Evolutionary conservation across 1,140 invertebrate genomes (phyloP).

Genomic region (Achatina immaculata): DNA sequence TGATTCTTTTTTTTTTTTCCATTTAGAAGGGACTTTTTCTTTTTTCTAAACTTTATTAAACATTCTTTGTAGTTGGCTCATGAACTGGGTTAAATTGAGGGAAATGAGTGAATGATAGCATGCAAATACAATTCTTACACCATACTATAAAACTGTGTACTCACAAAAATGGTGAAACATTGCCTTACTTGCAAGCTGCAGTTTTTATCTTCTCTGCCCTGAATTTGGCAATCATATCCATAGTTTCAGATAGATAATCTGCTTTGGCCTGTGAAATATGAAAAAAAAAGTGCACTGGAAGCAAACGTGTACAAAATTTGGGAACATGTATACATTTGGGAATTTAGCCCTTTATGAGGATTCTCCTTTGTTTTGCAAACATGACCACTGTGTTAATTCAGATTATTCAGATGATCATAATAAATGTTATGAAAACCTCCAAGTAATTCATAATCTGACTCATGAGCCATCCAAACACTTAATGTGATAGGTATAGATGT

Average conservation of each 20-base stretch:
- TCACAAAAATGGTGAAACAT: not conserved
- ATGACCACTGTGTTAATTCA: not conserved
- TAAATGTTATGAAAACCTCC: too few species aligned
- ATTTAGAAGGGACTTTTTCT: too few species aligned
- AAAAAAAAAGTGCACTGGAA: not conserved
- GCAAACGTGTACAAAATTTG: not conserved
- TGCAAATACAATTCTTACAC: not conserved
- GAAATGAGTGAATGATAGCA: not conserved
- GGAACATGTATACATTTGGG: not conserved
- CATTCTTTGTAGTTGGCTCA: too few species aligned
- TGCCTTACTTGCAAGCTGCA: slow-evolving; percentile 53
- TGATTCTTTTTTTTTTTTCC: not conserved
- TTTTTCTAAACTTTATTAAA: too few species aligned
- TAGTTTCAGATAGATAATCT: slow-evolving; percentile 64
- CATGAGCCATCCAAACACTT: too few species aligned
- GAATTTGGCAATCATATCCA: slow-evolving; percentile 67
- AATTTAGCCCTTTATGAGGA: not conserved
- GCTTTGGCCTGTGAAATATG: slow-evolving; percentile 63
- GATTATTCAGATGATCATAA: not conserved
- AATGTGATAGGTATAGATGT: too few species aligned
- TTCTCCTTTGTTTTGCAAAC: too few species aligned
- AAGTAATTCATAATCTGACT: not conserved
- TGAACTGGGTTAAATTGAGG: not conserved
- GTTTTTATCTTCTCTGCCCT: slow-evolving; percentile 64
- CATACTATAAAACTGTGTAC: not conserved